These are phyloP conservation scores for Bombus affinis DNA, from an alignment of 1,140 invertebrate species.

Conservation along the genomic window DNA sequence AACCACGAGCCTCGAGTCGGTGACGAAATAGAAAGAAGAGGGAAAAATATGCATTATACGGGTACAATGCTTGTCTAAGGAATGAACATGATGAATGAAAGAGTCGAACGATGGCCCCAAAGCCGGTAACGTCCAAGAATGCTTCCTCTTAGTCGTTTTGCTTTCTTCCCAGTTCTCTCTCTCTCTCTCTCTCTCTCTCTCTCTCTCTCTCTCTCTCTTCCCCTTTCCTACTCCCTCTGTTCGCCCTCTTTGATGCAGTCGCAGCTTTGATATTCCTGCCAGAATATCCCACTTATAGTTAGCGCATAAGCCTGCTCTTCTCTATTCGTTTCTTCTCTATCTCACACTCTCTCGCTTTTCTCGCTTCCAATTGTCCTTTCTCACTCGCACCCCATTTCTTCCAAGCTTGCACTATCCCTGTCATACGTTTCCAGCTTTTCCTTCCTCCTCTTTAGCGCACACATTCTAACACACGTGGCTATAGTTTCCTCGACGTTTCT, in stretches of 20 bases:
- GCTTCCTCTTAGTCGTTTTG: constrained; percentile 51
- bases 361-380: background rate
- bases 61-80: constrained; percentile 53
- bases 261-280: constrained; percentile 79
- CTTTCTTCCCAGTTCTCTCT: constrained; percentile 26
- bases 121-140: constrained; percentile 62
- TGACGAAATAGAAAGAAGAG: constrained; percentile 14
- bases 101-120: constrained; percentile 62
- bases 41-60: constrained; percentile 48
- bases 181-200: constrained; percentile 15
- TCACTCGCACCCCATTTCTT: constrained; percentile 15
- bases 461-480: background rate
- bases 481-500: constrained; percentile 56
- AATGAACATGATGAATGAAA: constrained; percentile 67
- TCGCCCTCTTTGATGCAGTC: constrained; percentile 74
- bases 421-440: constrained; percentile 43
- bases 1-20: constrained; percentile 28
- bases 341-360: background rate
- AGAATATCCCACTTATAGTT: constrained; percentile 76
- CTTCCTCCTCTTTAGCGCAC: constrained; percentile 25
- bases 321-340: constrained; percentile 19
- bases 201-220: constrained; percentile 38
- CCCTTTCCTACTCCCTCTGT: background rate
- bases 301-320: constrained; percentile 50
- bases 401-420: constrained; percentile 14